Evolutionary conservation across 2,888 invertebrate genomes (phyloP).

Genomic region (Omphaloscelis lunosa): DNA sequence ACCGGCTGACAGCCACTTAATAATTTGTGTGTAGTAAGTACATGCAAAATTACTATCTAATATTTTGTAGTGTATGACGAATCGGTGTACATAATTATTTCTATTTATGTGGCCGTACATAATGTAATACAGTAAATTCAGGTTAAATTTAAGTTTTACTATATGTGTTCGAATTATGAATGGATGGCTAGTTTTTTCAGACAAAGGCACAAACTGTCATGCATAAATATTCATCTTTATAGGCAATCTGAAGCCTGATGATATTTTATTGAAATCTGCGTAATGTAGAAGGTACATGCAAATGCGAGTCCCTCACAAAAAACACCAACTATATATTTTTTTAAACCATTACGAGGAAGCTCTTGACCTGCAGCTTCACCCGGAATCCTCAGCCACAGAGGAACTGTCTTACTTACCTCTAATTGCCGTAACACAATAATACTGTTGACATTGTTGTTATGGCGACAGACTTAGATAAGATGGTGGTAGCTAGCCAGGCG

Average conservation of each 20-base stretch:
- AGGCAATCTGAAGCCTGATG: not conserved
- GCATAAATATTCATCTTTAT: not conserved
- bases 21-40: conserved; percentile 22
- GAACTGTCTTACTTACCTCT: too few species aligned
- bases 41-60: conserved; percentile 7
- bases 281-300: not conserved
- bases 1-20: conserved; percentile 38
- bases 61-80: conserved; percentile 5
- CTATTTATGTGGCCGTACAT: not conserved
- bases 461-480: too few species aligned
- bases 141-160: not conserved
- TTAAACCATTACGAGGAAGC: too few species aligned
- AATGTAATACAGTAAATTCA: not conserved
- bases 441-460: too few species aligned
- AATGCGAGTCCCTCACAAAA: not conserved
- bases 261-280: not conserved
- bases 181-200: not conserved
- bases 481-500: too few species aligned
- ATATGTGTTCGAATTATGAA: not conserved
- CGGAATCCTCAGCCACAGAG: too few species aligned
- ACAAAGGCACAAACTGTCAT: not conserved
- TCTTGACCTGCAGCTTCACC: too few species aligned
- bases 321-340: too few species aligned
- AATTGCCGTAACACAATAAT: too few species aligned
- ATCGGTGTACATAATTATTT: conserved; percentile 4